phyloP scores from a whole-genome alignment of 2,113 vertebrate species.

The Rhodinocichla rosea region DNA sequence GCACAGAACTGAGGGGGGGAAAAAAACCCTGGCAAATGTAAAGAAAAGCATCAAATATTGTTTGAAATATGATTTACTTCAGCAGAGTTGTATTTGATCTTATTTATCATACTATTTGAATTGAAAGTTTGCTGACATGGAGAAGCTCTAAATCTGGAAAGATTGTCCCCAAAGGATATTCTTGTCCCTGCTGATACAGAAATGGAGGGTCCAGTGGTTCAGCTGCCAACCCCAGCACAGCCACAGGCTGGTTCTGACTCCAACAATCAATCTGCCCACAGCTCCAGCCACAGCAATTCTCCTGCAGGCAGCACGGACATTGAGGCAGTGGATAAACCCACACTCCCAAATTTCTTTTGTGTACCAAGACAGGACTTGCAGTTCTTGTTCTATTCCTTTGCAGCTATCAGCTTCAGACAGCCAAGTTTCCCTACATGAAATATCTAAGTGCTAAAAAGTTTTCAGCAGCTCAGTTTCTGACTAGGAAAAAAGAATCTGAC shows the following conservation, averaged over 20 bases:
- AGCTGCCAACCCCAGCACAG: not conserved
- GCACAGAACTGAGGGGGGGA: not conserved
- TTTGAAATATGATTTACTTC: not conserved
- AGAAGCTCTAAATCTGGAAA: not conserved
- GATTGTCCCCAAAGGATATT: not conserved
- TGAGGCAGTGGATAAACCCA: not conserved
- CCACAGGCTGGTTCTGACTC: not conserved
- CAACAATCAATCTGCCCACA: fast-evolving
- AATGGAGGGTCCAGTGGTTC: not conserved
- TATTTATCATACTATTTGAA: not conserved
- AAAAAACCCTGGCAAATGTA: not conserved
- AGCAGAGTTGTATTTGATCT: not conserved
- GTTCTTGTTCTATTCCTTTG: not conserved
- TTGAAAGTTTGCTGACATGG: not conserved
- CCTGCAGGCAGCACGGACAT: not conserved
- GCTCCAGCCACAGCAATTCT: not conserved
- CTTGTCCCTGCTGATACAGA: not conserved
- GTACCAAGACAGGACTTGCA: not conserved
- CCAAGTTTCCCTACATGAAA: not conserved
- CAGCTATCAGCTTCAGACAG: not conserved
- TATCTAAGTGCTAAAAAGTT: not conserved
- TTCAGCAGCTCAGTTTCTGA: not conserved
- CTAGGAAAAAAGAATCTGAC: not conserved
- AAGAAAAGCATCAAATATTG: not conserved
- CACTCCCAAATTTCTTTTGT: not conserved